Evolutionary conservation across 2,888 invertebrate genomes (phyloP).

Genomic region (Gnatocerus cornutus): DNA sequence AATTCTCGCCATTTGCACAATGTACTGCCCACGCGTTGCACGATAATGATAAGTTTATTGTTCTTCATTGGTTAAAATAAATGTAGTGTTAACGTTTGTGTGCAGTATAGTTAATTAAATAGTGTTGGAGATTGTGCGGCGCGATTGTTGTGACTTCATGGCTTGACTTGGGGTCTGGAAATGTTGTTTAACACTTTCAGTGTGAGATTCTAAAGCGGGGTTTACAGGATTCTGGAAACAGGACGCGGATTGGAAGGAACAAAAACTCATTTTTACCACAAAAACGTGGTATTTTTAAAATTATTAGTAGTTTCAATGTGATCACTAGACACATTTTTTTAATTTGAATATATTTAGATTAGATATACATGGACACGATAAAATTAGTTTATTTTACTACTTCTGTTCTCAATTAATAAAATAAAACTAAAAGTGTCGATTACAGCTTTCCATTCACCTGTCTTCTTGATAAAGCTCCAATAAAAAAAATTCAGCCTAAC

Average conservation of each 20-base stretch:
- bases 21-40: conserved; percentile 27
- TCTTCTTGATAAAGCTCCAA: neutral
- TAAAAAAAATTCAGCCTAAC: neutral
- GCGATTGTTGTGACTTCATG: conserved; percentile 11
- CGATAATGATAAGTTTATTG: conserved; percentile 47
- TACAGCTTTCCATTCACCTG: too few species aligned
- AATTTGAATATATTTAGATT: too few species aligned
- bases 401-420: too few species aligned
- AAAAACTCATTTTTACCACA: too few species aligned
- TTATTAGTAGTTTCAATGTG: too few species aligned
- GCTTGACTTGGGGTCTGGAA: conserved; percentile 6
- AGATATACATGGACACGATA: too few species aligned
- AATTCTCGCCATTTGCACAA: conserved; percentile 35
- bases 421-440: too few species aligned
- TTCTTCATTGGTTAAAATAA: conserved; percentile 46
- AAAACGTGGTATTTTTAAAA: too few species aligned
- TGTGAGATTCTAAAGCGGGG: conserved; percentile 14
- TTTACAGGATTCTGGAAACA: neutral
- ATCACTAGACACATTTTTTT: too few species aligned
- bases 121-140: conserved; percentile 16
- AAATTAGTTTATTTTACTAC: too few species aligned
- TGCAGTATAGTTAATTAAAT: conserved; percentile 33
- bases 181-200: conserved; percentile 16
- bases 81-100: conserved; percentile 26
- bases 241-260: too few species aligned